Conservation (phyloP, 2,888 invertebrate genomes). For the Rosalia funebris region DNA sequence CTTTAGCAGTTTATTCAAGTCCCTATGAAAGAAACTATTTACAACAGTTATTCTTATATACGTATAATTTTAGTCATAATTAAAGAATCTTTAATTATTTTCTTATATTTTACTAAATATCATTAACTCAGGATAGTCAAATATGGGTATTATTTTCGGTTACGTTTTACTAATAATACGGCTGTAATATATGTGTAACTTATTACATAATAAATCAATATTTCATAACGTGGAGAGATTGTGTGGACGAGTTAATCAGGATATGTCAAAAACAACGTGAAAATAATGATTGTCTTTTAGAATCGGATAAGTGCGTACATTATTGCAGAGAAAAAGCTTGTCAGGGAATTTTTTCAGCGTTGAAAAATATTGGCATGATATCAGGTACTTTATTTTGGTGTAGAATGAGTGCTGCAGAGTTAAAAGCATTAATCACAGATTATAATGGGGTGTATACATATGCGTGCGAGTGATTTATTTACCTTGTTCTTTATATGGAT, state of each 20-base stretch:
- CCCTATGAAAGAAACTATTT: too few relatives aligned
- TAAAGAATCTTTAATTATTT: too few relatives aligned
- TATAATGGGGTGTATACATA: constrained; percentile 7
- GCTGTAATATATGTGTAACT: too few relatives aligned
- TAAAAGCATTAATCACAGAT: constrained; percentile 10
- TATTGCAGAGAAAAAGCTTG: constrained; percentile 2
- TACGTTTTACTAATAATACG: too few relatives aligned
- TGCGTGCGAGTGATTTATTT: constrained; percentile 7
- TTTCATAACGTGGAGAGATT: too few relatives aligned
- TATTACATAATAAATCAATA: too few relatives aligned
- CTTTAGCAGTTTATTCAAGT: too few relatives aligned
- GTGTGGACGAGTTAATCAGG: constrained; percentile 16
- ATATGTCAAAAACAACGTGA: constrained; percentile 18
- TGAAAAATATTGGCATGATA: not conserved
- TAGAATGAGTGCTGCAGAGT: constrained; percentile 13
- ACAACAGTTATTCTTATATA: too few relatives aligned
- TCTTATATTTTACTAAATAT: too few relatives aligned
- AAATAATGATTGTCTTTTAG: constrained; percentile 4
- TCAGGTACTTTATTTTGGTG: not conserved
- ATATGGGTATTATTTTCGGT: too few relatives aligned
- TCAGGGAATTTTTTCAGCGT: not conserved
- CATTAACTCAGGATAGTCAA: too few relatives aligned
- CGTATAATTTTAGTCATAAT: too few relatives aligned
- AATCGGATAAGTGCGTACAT: constrained; percentile 1
- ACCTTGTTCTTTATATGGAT: constrained; percentile 13